Percentiles rank a stretch among this genome's conserved stretches.
phyloP scores from a whole-genome alignment of 2,888 invertebrate genomes.

The Drosophila nr. fundita region DNA sequence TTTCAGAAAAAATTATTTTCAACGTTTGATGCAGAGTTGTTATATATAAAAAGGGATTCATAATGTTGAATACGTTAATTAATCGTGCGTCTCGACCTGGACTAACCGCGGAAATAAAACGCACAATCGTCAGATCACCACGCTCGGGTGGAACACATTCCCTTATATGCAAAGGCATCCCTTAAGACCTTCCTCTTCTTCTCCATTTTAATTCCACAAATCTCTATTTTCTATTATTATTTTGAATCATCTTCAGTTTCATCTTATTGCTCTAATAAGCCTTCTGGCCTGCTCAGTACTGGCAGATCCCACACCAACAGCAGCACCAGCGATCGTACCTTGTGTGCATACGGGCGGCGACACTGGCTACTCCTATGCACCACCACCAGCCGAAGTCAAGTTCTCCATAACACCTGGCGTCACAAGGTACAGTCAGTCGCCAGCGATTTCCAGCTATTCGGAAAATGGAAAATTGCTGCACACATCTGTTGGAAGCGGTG shows the following conservation, averaged over 20 bases:
- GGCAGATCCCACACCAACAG: slow-evolving; percentile 70
- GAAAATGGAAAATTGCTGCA: slow-evolving; percentile 84
- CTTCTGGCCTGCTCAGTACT: slow-evolving; percentile 70
- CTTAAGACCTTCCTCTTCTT: neutral
- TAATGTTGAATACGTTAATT: too few relatives aligned
- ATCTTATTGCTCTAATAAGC: slow-evolving; percentile 77
- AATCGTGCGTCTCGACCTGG: too few relatives aligned
- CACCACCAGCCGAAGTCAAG: slow-evolving; percentile 86
- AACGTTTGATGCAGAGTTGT: too few relatives aligned
- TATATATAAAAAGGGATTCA: too few relatives aligned
- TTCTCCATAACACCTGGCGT: slow-evolving; percentile 85
- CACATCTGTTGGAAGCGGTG: slow-evolving; percentile 80
- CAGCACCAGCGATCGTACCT: slow-evolving; percentile 74
- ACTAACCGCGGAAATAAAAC: neutral
- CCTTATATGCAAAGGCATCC: neutral
- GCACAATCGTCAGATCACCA: too few relatives aligned
- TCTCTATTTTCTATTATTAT: neutral
- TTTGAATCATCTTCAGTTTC: slow-evolving; percentile 42
- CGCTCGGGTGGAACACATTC: neutral
- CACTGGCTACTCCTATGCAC: slow-evolving; percentile 86
- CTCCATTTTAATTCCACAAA: neutral
- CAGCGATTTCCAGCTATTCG: slow-evolving; percentile 78
- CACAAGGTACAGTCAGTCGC: slow-evolving; percentile 76
- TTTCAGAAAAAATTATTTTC: too few relatives aligned
- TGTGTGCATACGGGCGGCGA: slow-evolving; percentile 75